These are phyloP conservation scores for Actinemys pallida DNA, from an alignment of 2,113 vertebrate genomes.

Conservation along the genomic window DNA sequence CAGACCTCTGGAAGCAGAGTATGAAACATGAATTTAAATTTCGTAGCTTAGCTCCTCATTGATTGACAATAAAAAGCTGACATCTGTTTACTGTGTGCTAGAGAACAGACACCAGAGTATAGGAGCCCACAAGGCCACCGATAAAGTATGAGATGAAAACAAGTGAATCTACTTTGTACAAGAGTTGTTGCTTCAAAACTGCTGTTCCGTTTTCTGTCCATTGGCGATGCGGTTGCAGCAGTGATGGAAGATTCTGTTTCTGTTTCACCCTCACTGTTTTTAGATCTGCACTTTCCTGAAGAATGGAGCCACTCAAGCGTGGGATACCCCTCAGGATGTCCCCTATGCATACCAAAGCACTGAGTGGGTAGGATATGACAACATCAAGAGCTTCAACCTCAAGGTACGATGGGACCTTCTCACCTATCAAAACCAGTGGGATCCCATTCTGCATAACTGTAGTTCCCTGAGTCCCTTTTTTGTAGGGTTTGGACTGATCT, in stretches of 20 bases:
- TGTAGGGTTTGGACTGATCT: not conserved
- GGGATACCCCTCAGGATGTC: conserved; percentile 77
- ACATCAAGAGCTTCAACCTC: conserved; percentile 80
- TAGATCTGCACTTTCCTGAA: conserved; percentile 81
- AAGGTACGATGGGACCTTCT: conserved; percentile 73
- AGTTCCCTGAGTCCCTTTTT: no score
- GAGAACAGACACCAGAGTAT: not conserved
- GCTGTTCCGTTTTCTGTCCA: not conserved
- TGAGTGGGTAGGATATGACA: conserved; percentile 84
- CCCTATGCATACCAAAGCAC: conserved; percentile 81
- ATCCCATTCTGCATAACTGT: not conserved
- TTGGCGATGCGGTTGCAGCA: not conserved
- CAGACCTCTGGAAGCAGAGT: not conserved
- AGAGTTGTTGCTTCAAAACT: not conserved
- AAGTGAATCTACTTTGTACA: not conserved
- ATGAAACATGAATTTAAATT: not conserved
- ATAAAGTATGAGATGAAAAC: not conserved
- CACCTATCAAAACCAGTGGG: not conserved
- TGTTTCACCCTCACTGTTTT: not conserved
- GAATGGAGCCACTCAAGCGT: conserved; percentile 76
- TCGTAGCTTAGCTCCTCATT: not conserved
- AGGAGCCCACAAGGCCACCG: not conserved
- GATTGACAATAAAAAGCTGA: not conserved
- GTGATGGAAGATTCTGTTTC: not conserved
- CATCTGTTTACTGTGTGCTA: not conserved